Evolutionary conservation across 2,113 vertebrate genomes (phyloP), one percentile per base, ranked within the genome.

Genomic region (Callithrix jacchus): DNA sequence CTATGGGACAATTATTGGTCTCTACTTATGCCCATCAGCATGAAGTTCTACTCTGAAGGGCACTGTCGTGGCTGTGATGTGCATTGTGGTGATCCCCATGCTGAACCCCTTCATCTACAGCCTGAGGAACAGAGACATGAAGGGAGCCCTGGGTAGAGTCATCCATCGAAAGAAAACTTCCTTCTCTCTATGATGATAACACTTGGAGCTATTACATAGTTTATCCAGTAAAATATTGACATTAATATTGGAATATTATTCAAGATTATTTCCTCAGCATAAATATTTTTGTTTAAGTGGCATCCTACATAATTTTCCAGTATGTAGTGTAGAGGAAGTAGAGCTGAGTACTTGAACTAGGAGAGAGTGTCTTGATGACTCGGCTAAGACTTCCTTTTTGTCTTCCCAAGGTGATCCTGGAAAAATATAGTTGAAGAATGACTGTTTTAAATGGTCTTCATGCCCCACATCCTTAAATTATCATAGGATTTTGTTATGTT

Each of bases 51-150:
- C 94, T 23, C 12, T 95, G 23, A 97, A 96, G 40, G 93, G 97
- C 18, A 98, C 82, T 32, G 77, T 97, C 40, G 93, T 97, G 81
- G 74, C 97, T 54, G 30, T 98, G 11, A 98, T 97, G 93, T 98
- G 98, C 74, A 97, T 87, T 10, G 82, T 98, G 70, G 66, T 98
- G 37, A 94, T 91, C 0, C 97, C 98, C 32, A 97, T 98, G 97
- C 45, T 98, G 83, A 98, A 97, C 4, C 96, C 97, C 8, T 92
- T 98, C 16, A 98, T 98, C 40, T 98, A 98, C 6, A 98, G 96
- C 18, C 74, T 98, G 42, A 97, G 97, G 54, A 98, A 98, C 56
- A 74, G 21, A 66, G 98, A 97, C 45, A 96, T 98, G 27, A 98
- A 97, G 13, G 92, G 91, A 56, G 97, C 96, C 4, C 21, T 97